These are phyloP conservation scores for Trichogramma dendrolimi DNA, from an alignment of 2,888 invertebrate species.

Conservation along the genomic window DNA sequence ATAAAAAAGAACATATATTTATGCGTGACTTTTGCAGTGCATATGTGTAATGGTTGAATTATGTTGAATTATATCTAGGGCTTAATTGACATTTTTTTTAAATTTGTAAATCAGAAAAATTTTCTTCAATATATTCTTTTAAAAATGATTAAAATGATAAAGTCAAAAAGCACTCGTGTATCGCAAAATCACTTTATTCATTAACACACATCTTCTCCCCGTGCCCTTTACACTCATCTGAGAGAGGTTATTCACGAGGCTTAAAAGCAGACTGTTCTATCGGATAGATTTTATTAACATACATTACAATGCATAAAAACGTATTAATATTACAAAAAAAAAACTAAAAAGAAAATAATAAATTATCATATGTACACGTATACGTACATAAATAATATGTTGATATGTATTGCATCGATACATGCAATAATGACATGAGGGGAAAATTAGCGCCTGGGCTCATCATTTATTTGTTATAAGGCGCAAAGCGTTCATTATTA, in stretches of 20 bases:
- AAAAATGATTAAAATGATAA: background rate
- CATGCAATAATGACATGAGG: constrained; percentile 19
- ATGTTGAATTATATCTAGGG: too few relatives aligned
- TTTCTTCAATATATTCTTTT: constrained; percentile 30
- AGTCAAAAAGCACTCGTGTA: constrained; percentile 29
- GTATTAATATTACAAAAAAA: constrained; percentile 37
- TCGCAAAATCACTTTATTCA: constrained; percentile 29
- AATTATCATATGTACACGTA: constrained; percentile 41
- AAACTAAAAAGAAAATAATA: constrained; percentile 38
- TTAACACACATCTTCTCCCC: background rate
- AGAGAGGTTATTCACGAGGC: constrained; percentile 47
- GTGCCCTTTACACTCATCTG: constrained; percentile 17
- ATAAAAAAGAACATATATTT: constrained; percentile 39
- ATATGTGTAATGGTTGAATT: constrained; percentile 31
- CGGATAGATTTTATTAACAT: constrained; percentile 48
- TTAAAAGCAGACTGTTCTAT: constrained; percentile 52
- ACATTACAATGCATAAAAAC: constrained; percentile 39
- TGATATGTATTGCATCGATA: constrained; percentile 3
- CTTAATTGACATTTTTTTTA: constrained; percentile 2
- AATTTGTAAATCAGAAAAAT: constrained; percentile 29
- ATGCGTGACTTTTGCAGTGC: constrained; percentile 42
- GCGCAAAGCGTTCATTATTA: constrained; percentile 28
- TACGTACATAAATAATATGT: constrained; percentile 26
- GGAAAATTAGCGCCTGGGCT: constrained; percentile 19
- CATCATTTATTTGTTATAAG: constrained; percentile 10